phyloP scores from a whole-genome alignment of 2,888 invertebrate genomes.

The Euzophera pinguis region DNA sequence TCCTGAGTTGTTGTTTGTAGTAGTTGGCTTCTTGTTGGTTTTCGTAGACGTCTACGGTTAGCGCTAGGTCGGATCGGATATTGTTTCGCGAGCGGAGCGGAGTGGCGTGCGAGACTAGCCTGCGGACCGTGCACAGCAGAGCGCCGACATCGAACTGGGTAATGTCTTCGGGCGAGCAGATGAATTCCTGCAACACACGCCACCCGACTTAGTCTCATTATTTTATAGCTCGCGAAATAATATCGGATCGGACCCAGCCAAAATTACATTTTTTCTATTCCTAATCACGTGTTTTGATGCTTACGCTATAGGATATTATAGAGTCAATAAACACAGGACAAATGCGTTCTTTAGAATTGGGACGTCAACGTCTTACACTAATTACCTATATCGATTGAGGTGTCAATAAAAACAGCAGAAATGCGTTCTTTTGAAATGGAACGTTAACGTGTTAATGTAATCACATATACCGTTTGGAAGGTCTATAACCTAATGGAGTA shows the following conservation, averaged over 20 bases:
- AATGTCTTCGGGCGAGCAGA: constrained; percentile 82
- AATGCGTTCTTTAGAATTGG: too few relatives aligned
- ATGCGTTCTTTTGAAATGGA: too few relatives aligned
- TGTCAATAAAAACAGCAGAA: too few relatives aligned
- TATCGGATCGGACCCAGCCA: constrained; percentile 64
- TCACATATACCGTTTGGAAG: too few relatives aligned
- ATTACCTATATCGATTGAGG: too few relatives aligned
- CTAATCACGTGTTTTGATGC: too few relatives aligned
- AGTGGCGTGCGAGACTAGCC: constrained; percentile 60
- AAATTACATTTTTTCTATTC: constrained; percentile 24
- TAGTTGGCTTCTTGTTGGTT: constrained; percentile 54
- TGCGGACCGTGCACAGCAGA: constrained; percentile 58
- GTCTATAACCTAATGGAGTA: too few relatives aligned
- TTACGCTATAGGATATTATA: too few relatives aligned
- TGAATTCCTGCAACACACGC: constrained; percentile 84
- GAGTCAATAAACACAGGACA: too few relatives aligned
- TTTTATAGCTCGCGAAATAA: constrained; percentile 49
- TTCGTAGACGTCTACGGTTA: constrained; percentile 26
- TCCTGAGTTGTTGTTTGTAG: constrained; percentile 39
- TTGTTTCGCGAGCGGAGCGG: constrained; percentile 69
- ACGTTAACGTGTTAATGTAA: too few relatives aligned
- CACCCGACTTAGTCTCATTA: constrained; percentile 49
- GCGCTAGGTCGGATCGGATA: constrained; percentile 50
- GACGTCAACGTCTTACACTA: too few relatives aligned
- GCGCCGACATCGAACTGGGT: constrained; percentile 55